Base-by-base conservation (phyloP, 1,140 invertebrate species). In the Drosophila pallidifrons region DNA sequence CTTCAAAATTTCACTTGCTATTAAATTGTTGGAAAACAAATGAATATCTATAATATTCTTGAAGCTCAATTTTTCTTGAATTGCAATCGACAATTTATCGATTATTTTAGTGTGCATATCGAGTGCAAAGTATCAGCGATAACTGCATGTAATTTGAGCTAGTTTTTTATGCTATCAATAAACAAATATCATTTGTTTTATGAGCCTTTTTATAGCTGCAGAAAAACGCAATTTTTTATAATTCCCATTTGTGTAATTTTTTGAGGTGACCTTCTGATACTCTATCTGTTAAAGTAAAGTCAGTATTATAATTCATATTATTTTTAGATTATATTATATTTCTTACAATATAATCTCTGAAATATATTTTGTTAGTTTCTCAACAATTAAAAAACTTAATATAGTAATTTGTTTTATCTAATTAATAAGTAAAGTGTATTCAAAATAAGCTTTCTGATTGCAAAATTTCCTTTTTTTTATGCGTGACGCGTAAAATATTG, bases 141-240 rank as follows among this genome's bases (percentile, higher is more conserved):
- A 64, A 52, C 46, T 15, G 45, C 15, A 51, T 64, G 3, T 45
- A 25, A 63, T 41, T 32, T 3, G 45, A 41, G 13, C 52, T 52
- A 43, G 35, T 25, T 43, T 65, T 54, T 65, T 65, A 65, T 65
- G 32, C 28, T 30, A 7, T 10, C 63, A 54, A 54, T 45, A 15
- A 55, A 52, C 10, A 49, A 64, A 52, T 52, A n/a, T 52, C 28
- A 28, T 43, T 43, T 30, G 41, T 63, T 51, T 60, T 47, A 60
- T 32, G 43, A 30, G 25, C 25, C 2, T 35, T 61, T 38, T 38
- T 35, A n/a, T 46, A 49, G 20, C 45, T 49, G 30, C 41, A 47
- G 30, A 61, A 47, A 61, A n/a, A 13, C n/a, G 41, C 25, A n/a
- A 32, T 61, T 61, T 30, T 30, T 47, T 61, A 13, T 16, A 30